Conservation (phyloP, 1,140 invertebrate species). For the Drosophila watanabei region DNA sequence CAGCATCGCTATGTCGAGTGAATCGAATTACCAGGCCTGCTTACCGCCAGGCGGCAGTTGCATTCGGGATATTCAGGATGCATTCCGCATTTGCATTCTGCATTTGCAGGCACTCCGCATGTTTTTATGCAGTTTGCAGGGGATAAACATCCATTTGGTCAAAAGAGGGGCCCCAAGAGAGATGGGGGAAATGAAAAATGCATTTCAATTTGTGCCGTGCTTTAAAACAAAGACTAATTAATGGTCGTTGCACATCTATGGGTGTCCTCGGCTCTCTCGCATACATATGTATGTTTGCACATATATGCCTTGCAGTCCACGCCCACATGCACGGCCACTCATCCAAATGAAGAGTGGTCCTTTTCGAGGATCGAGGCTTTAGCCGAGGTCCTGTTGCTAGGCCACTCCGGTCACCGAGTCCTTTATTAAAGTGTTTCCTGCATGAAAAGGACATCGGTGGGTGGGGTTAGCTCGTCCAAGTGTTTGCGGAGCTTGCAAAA, state of each 20-base stretch:
- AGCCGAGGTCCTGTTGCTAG: constrained; percentile 16
- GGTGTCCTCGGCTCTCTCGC: background rate
- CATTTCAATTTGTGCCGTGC: constrained; percentile 70
- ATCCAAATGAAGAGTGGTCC: constrained; percentile 43
- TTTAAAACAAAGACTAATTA: constrained; percentile 76
- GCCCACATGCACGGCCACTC: constrained; percentile 36
- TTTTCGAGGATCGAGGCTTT: constrained; percentile 13
- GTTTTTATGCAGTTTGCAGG: constrained; percentile 72
- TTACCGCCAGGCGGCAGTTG: constrained; percentile 46
- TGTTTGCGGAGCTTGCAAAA: constrained; percentile 35
- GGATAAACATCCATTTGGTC: constrained; percentile 62
- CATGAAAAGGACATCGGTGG: constrained; percentile 42
- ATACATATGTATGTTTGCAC: too few species aligned
- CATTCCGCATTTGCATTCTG: constrained; percentile 17
- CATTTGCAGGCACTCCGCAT: constrained; percentile 57
- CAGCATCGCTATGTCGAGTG: constrained; percentile 25
- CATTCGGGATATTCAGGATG: constrained; percentile 21
- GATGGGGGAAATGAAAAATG: constrained; percentile 63
- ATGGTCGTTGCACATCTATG: constrained; percentile 46
- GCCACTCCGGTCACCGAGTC: constrained; percentile 21
- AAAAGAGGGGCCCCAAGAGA: background rate
- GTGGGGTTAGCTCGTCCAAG: constrained; percentile 1
- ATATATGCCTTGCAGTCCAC: constrained; percentile 4
- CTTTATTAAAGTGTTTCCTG: constrained; percentile 54
- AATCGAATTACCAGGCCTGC: constrained; percentile 23